Percentiles rank a stretch among this genome's conserved stretches.
These are phyloP conservation scores for Entelurus aequoreus DNA, from an alignment of 2,113 vertebrate species.

Conservation along the genomic window DNA sequence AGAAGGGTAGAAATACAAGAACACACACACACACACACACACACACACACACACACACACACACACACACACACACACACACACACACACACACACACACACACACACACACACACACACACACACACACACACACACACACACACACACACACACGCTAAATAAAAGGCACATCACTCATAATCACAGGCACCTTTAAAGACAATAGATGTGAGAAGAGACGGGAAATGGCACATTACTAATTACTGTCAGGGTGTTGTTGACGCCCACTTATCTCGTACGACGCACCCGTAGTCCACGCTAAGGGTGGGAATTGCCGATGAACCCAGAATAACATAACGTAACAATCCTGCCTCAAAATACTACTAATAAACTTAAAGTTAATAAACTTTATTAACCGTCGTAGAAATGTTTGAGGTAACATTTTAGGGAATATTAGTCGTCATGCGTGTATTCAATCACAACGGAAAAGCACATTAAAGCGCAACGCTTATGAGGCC, in stretches of 20 bases:
- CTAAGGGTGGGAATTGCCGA: not conserved
- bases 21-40: slow-evolving; percentile 3
- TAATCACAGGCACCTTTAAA: slow-evolving; percentile 63
- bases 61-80: slow-evolving; percentile 14
- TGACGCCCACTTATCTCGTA: slow-evolving; percentile 32
- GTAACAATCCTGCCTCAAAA: not conserved
- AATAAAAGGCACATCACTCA: slow-evolving; percentile 65
- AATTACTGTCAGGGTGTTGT: slow-evolving; percentile 57
- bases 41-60: slow-evolving; percentile 9
- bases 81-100: slow-evolving; percentile 3
- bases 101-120: slow-evolving; percentile 9
- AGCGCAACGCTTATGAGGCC: too few relatives aligned
- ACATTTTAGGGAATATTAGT: too few relatives aligned
- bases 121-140: slow-evolving; percentile 13
- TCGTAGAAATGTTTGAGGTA: too few relatives aligned
- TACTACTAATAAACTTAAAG: too few relatives aligned
- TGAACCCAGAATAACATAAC: not conserved
- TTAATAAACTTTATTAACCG: too few relatives aligned
- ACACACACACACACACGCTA: slow-evolving; percentile 7
- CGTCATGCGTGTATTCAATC: too few relatives aligned
- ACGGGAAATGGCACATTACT: slow-evolving; percentile 58
- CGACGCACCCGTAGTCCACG: slow-evolving; percentile 20
- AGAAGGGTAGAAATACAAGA: too few relatives aligned
- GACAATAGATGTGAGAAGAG: slow-evolving; percentile 52
- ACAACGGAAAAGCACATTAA: too few relatives aligned